Evolutionary conservation across 1,140 invertebrate species (phyloP), one percentile per base, ranked within the genome.

Genomic region (Drosophila fuyamai): DNA sequence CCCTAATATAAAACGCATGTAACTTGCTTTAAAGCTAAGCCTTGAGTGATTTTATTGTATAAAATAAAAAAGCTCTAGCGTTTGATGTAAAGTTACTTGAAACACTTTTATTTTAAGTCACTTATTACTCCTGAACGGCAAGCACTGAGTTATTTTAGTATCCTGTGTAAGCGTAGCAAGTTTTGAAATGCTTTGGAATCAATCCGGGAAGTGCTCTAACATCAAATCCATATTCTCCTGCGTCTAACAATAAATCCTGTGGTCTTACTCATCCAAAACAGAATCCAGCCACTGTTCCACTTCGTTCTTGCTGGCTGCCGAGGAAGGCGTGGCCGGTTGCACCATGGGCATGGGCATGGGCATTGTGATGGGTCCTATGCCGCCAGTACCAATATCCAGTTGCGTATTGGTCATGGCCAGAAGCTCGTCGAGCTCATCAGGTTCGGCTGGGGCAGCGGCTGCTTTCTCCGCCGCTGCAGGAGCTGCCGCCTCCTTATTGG

Each of bases 211-310:
- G 27, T 50, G n/a, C 48, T 32, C n/a, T 10, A 16, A 9, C 7
- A 14, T 10, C n/a, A 2, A n/a, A 1, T 8, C 5, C 7, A 27
- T 47, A 1, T 13, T 47, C 4, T 13, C 10, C 9, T n/a, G 4
- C 2, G 5, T 32, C 7, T 51, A n/a, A 23, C 10, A 35, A 40
- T 32, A 38, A 35, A 27, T 47, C 46, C 8, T 40, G 13, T 6
- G 8, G 8, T 9, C 47, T 72, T 41, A 92, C 47, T 92, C 91
- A 23, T 91, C 91, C 8, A 92, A 55, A 0, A 92, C 91, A 23
- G 83, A 86, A 46, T 92, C 91, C n/a, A 92, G 48, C 91, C 91
- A 92, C 38, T 92, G 74, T 35, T 92, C 91, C 35, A 92, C 90
- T n/a, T 91, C 91, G 54, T 84, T 86, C 50, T 90, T 91, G 59